Percentiles rank a stretch among this genome's conserved stretches.
phyloP scores from a whole-genome alignment of 2,797 vertebrate genomes.

The Zenarchopterus dispar region DNA sequence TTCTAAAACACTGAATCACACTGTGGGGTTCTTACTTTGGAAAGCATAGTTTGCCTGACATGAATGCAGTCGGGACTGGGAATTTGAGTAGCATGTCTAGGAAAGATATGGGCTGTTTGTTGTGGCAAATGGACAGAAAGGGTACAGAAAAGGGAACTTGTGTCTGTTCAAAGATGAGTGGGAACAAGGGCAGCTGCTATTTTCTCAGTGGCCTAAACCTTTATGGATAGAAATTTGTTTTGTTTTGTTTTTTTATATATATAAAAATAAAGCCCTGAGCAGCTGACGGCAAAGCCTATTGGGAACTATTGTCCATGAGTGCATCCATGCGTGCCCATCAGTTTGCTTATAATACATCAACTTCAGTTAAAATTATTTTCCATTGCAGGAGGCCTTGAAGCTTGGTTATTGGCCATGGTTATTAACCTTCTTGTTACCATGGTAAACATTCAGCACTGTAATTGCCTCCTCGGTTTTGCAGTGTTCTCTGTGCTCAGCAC shows the following conservation, averaged over 20 bases:
- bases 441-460: conserved; percentile 46
- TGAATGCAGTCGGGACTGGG: conserved; percentile 43
- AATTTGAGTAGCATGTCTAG: conserved; percentile 55
- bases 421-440: conserved; percentile 58
- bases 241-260: conserved; percentile 11
- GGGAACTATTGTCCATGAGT: conserved; percentile 34
- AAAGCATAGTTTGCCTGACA: conserved; percentile 44
- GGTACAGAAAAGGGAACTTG: conserved; percentile 79
- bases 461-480: conserved; percentile 45
- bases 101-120: conserved; percentile 71
- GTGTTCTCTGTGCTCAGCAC: conserved; percentile 16
- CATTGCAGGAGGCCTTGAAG: conserved; percentile 50
- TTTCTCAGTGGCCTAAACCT: conserved; percentile 73
- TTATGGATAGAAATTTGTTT: conserved; percentile 71
- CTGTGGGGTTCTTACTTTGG: conserved; percentile 33
- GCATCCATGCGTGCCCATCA: conserved; percentile 22
- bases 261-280: conserved; percentile 60
- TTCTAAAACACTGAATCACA: conserved; percentile 35
- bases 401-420: conserved; percentile 37
- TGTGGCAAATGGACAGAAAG: conserved; percentile 54
- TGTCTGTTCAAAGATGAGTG: conserved; percentile 36
- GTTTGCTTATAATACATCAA: conserved; percentile 41
- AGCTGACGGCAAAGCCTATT: conserved; percentile 68
- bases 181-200: conserved; percentile 71
- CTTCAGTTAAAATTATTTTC: conserved; percentile 44